A percentile compares a stretch with the other conserved stretches of the same genome.
Conservation (phyloP, 2,113 vertebrate species). For the Notiomystis cincta region DNA sequence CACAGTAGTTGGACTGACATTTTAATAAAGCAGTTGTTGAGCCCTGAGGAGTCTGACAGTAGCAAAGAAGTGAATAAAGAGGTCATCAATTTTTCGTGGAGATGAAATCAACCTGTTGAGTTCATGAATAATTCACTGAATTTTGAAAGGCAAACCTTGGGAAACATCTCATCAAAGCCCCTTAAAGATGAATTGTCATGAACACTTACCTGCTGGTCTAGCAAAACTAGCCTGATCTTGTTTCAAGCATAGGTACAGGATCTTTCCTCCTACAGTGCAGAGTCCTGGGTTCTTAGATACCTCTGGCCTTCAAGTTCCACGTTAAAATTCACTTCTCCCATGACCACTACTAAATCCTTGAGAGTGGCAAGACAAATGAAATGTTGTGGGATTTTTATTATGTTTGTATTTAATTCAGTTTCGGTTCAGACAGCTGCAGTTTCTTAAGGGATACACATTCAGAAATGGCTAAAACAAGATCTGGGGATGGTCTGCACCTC, state of each 20-base stretch:
- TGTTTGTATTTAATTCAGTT: background rate
- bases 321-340: background rate
- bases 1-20: background rate
- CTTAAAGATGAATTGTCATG: conserved; percentile 16
- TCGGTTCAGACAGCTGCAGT: background rate
- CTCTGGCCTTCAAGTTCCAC: background rate
- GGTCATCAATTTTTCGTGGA: conserved; percentile 7
- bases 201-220: background rate
- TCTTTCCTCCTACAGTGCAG: background rate
- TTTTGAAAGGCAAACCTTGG: conserved; percentile 43
- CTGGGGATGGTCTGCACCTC: background rate
- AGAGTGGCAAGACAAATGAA: background rate
- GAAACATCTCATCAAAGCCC: conserved; percentile 22
- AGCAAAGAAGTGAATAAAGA: conserved; percentile 40
- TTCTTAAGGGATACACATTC: background rate
- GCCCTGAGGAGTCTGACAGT: conserved; percentile 24
- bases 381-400: background rate
- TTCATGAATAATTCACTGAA: conserved; percentile 59
- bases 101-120: conserved; percentile 17
- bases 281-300: background rate
- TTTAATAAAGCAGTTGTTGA: conserved; percentile 39
- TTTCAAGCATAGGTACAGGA: background rate
- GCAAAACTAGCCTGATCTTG: background rate
- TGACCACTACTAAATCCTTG: background rate
- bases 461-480: background rate